Percentiles rank a stretch among this genome's conserved stretches.
Evolutionary conservation across 2,888 invertebrate genomes (phyloP).

Genomic region (Polyommatus iphigenia): DNA sequence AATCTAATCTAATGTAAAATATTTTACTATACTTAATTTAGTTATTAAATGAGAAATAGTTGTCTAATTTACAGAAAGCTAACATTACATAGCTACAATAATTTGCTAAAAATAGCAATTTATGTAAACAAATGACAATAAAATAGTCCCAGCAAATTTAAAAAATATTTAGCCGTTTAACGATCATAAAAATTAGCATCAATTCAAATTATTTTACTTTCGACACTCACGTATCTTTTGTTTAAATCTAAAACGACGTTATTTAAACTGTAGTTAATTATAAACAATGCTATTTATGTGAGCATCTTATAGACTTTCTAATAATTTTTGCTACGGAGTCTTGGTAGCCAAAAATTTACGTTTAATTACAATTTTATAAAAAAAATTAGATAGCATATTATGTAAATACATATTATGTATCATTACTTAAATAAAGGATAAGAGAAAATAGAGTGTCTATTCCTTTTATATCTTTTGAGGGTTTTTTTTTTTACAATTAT

Average conservation of each 20-base stretch:
- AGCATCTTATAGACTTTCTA: not conserved
- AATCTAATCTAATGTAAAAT: too few species aligned
- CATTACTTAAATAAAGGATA: too few species aligned
- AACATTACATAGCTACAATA: not conserved
- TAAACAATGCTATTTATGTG: constrained; percentile 1
- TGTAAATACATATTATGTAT: too few species aligned
- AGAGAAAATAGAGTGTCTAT: too few species aligned
- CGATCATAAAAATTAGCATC: not conserved
- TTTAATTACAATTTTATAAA: not conserved
- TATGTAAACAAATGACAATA: not conserved
- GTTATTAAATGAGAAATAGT: too few species aligned
- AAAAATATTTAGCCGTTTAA: not conserved
- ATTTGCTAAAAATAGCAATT: not conserved
- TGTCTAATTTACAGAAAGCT: not conserved
- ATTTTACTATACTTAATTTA: too few species aligned
- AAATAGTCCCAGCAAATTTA: not conserved
- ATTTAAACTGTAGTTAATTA: constrained; percentile 7
- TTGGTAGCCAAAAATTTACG: not conserved
- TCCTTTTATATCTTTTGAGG: too few species aligned
- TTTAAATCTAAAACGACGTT: constrained; percentile 1
- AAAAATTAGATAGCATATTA: not conserved
- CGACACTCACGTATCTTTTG: constrained; percentile 8
- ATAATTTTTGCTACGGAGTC: not conserved
- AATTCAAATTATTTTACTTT: not conserved
- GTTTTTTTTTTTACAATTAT: too few species aligned